phyloP scores from a whole-genome alignment of 2,888 invertebrate species.

The Agrotis clavis region DNA sequence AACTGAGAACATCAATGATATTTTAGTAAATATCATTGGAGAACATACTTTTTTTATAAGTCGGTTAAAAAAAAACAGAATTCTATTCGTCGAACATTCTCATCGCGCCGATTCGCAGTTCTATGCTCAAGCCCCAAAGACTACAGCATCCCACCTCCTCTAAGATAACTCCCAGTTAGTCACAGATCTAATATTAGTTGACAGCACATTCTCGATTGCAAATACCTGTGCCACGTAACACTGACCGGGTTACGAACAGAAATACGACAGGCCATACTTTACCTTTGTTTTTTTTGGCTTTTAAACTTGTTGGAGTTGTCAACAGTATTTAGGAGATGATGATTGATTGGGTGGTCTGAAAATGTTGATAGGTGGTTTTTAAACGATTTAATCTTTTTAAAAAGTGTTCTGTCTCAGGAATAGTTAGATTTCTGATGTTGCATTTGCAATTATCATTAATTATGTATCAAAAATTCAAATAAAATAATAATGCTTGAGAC shows the following conservation, averaged over 20 bases:
- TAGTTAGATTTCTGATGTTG: no score
- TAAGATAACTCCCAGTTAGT: slow-evolving; percentile 50
- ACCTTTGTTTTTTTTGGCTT: slow-evolving; percentile 30
- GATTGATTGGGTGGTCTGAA: not conserved
- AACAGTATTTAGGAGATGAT: not conserved
- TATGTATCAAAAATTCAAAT: not conserved
- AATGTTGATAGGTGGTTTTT: not conserved
- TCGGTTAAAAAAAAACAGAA: no score
- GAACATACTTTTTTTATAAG: no score
- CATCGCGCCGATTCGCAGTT: no score
- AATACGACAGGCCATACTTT: slow-evolving; percentile 54
- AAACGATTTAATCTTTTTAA: no score
- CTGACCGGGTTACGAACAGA: slow-evolving; percentile 62
- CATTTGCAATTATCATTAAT: no score
- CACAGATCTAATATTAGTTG: slow-evolving; percentile 64
- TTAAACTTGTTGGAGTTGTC: slow-evolving; percentile 4
- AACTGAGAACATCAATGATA: no score
- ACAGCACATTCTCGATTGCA: slow-evolving; percentile 51
- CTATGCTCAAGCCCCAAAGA: not conserved
- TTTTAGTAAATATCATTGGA: no score
- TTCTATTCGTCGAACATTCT: no score
- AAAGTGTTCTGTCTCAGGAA: no score
- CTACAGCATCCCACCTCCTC: not conserved
- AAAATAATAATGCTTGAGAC: no score
- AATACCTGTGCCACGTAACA: slow-evolving; percentile 56